phyloP scores from a whole-genome alignment of 2,888 invertebrate species.

The Dryobotodes eremita region DNA sequence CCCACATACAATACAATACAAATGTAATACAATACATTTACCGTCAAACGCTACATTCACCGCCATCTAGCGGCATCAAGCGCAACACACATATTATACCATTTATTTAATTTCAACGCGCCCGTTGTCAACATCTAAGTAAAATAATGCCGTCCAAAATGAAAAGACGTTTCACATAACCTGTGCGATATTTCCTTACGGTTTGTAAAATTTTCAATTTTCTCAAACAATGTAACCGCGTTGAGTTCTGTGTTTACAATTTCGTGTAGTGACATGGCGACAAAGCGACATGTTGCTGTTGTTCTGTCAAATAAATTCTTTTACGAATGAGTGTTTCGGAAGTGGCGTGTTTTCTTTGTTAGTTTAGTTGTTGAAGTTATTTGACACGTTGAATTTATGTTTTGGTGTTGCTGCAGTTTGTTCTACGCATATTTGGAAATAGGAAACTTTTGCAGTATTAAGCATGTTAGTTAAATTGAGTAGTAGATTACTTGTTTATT shows the following conservation, averaged over 20 bases:
- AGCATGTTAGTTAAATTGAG: neutral
- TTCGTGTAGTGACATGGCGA: constrained; percentile 60
- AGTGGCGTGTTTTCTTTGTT: constrained; percentile 57
- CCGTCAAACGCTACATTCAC: constrained; percentile 14
- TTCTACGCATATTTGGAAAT: constrained; percentile 10
- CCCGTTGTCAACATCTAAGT: constrained; percentile 59
- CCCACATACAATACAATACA: neutral
- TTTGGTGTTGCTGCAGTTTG: constrained; percentile 30
- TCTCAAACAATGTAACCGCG: constrained; percentile 72
- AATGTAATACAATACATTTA: neutral
- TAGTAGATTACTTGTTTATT: neutral
- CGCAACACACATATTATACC: constrained; percentile 27
- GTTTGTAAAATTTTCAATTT: constrained; percentile 77
- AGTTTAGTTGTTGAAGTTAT: constrained; percentile 46
- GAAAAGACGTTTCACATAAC: constrained; percentile 69
- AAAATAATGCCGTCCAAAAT: constrained; percentile 64
- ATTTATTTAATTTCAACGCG: constrained; percentile 60
- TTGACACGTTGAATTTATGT: constrained; percentile 53
- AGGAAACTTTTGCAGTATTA: neutral
- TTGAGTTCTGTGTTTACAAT: constrained; percentile 65
- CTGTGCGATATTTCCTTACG: constrained; percentile 73
- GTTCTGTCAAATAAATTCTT: constrained; percentile 69
- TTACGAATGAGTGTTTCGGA: constrained; percentile 61
- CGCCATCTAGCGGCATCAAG: constrained; percentile 55
- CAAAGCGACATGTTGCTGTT: constrained; percentile 58